A percentile compares a stretch with the other conserved stretches of the same genome.
Evolutionary conservation across 2,113 vertebrate species (phyloP).

Genomic region (Varanus salvator): DNA sequence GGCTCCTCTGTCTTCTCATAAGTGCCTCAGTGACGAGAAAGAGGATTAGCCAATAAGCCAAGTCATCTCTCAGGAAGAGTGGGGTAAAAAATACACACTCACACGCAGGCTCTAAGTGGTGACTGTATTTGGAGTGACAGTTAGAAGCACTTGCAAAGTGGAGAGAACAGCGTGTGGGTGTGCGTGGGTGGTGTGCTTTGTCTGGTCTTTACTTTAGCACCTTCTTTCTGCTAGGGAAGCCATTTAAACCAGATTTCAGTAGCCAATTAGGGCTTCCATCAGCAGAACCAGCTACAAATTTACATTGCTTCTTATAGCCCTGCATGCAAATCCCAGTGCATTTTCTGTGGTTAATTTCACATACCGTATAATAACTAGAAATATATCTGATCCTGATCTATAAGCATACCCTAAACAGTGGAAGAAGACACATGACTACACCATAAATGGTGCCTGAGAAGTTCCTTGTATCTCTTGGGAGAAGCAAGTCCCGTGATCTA

Average conservation of each 20-base stretch:
- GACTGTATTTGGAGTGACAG: conserved; percentile 10
- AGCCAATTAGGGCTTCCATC: neutral
- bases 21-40: conserved; percentile 49
- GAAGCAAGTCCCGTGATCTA: neutral
- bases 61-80: neutral
- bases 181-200: neutral
- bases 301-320: no score
- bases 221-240: neutral
- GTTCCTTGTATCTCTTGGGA: neutral
- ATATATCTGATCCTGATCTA: neutral
- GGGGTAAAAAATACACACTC: accelerated
- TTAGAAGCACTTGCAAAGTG: neutral
- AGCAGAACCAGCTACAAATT: neutral
- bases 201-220: neutral
- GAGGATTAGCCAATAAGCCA: conserved; percentile 40
- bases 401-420: neutral
- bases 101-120: neutral
- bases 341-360: neutral
- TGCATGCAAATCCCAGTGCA: no score
- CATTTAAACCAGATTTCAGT: neutral
- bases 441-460: neutral
- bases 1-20: conserved; percentile 41
- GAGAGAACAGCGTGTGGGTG: neutral
- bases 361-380: neutral
- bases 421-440: neutral